A percentile compares a stretch with the other conserved stretches of the same genome.
These are phyloP conservation scores for Sorex fumeus DNA, from an alignment of 2,113 vertebrate species.

Conservation along the genomic window DNA sequence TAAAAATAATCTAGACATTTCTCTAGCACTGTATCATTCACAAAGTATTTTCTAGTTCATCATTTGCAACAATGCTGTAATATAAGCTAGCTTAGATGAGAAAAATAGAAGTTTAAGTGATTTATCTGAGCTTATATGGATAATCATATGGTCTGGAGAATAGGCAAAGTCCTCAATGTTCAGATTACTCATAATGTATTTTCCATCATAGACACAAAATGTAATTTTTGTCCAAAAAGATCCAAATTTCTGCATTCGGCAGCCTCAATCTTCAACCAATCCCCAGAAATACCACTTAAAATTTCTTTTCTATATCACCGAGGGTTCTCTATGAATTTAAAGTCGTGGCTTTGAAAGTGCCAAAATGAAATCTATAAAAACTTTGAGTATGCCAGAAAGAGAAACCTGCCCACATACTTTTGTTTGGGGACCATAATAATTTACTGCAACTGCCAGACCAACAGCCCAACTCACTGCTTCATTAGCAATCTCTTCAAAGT, in stretches of 20 bases:
- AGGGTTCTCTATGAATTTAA: not conserved
- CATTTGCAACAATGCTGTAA: not conserved
- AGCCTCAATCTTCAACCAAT: not conserved
- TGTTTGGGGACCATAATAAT: not conserved
- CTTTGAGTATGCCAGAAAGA: not conserved
- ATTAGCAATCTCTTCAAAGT: no score
- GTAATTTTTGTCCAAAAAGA: not conserved
- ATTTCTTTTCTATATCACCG: not conserved
- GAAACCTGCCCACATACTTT: not conserved
- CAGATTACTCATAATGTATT: not conserved
- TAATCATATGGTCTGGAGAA: not conserved
- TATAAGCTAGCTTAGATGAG: not conserved
- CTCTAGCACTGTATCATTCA: not conserved
- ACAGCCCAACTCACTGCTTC: no score
- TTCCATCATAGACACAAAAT: not conserved
- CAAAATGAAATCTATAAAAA: conserved; percentile 28
- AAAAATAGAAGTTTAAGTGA: not conserved
- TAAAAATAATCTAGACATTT: not conserved
- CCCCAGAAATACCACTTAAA: not conserved
- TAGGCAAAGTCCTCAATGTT: not conserved
- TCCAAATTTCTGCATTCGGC: not conserved
- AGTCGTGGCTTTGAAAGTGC: not conserved
- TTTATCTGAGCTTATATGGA: not conserved
- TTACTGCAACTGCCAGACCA: no score
- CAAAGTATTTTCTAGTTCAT: not conserved